Evolutionary conservation across 2,888 invertebrate species (phyloP).

Genomic region (Aquatica leii): DNA sequence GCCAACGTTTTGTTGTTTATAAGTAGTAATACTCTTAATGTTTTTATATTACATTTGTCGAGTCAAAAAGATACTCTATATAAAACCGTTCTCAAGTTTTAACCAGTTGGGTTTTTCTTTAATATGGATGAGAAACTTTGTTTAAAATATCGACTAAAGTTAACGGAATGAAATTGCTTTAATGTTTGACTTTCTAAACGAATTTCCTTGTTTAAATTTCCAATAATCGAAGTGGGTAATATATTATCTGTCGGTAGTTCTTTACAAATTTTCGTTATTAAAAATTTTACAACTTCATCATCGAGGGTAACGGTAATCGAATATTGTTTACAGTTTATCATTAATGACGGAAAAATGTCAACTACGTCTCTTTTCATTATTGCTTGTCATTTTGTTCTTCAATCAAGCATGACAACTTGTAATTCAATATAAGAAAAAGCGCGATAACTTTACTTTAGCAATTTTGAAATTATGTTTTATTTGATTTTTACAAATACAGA

Average conservation of each 20-base stretch:
- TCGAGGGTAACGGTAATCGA: slow-evolving; percentile 9
- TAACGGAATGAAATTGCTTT: slow-evolving; percentile 33
- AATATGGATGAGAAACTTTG: slow-evolving; percentile 29
- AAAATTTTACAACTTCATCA: slow-evolving; percentile 15
- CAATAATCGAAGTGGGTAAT: slow-evolving; percentile 32
- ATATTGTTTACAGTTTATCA: slow-evolving; percentile 31
- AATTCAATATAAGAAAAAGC: slow-evolving; percentile 49
- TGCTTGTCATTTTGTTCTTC: slow-evolving; percentile 22
- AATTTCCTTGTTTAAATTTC: slow-evolving; percentile 40
- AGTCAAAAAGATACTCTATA: slow-evolving; percentile 14
- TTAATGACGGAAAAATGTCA: slow-evolving; percentile 27
- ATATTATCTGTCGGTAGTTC: slow-evolving; percentile 7
- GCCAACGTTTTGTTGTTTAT: too few relatives aligned
- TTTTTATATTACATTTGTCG: too few relatives aligned
- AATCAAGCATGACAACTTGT: slow-evolving; percentile 45
- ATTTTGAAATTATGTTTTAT: too few relatives aligned
- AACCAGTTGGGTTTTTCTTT: slow-evolving; percentile 17
- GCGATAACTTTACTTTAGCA: slow-evolving; percentile 29
- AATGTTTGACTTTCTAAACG: slow-evolving; percentile 38
- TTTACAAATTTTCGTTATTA: slow-evolving; percentile 24
- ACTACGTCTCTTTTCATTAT: slow-evolving; percentile 25
- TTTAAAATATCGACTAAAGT: slow-evolving; percentile 33
- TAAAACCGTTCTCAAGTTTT: slow-evolving; percentile 26
- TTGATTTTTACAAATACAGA: too few relatives aligned
- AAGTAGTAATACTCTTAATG: too few relatives aligned